Percentiles rank a stretch among this genome's conserved stretches.
phyloP scores from a whole-genome alignment of 2,888 invertebrate genomes.

The Laothoe populi region DNA sequence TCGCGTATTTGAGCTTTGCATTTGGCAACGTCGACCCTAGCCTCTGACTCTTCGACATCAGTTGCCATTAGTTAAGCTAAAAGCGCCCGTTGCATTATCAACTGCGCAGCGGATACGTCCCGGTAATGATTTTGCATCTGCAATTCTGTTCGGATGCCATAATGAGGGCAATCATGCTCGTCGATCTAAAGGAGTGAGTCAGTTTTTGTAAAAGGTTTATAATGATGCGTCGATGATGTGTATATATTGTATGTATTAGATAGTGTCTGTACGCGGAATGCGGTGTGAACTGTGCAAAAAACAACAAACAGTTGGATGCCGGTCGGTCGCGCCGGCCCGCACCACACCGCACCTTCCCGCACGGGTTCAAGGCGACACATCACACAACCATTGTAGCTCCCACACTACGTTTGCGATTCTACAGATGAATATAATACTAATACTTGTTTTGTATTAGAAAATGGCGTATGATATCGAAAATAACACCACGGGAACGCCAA shows the following conservation, averaged over 20 bases:
- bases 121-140: constrained; percentile 16
- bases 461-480: background rate
- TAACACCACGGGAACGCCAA: background rate
- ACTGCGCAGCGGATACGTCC: background rate
- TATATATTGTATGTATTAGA: constrained; percentile 34
- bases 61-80: constrained; percentile 24
- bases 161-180: constrained; percentile 3
- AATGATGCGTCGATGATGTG: constrained; percentile 30
- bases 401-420: constrained; percentile 25
- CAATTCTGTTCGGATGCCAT: constrained; percentile 13
- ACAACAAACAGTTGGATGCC: constrained; percentile 42
- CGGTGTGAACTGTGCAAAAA: constrained; percentile 44
- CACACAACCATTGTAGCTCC: constrained; percentile 35
- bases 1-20: background rate
- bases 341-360: constrained; percentile 27
- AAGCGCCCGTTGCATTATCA: constrained; percentile 11
- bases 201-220: constrained; percentile 15
- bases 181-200: constrained; percentile 1
- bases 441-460: background rate
- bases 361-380: constrained; percentile 43
- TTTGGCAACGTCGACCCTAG: constrained; percentile 19
- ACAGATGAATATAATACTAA: background rate
- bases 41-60: background rate
- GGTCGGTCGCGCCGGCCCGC: constrained; percentile 27
- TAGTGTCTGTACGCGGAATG: constrained; percentile 30